Evolutionary conservation across 1,140 invertebrate genomes (phyloP).

Genomic region (Harlomillsia oculata): DNA sequence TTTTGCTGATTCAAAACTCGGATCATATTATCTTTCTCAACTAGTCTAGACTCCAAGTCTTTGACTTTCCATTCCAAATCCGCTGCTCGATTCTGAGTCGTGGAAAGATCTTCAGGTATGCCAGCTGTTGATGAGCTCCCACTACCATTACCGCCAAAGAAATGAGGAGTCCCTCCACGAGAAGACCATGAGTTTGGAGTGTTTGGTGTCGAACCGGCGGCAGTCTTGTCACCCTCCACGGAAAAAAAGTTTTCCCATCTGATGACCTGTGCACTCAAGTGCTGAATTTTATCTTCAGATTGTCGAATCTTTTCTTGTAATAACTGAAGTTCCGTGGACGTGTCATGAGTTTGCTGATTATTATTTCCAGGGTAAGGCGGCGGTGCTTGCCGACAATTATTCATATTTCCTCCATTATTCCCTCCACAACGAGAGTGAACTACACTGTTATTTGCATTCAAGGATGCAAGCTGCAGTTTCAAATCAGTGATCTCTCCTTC

Average conservation of each 20-base stretch:
- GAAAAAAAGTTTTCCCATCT: constrained; percentile 49
- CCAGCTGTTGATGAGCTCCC: constrained; percentile 11
- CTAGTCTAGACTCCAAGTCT: constrained; percentile 75
- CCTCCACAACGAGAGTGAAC: background rate
- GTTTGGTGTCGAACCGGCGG: constrained; percentile 48
- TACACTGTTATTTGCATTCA: constrained; percentile 35
- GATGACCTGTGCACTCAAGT: constrained; percentile 21
- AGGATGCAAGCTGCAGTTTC: constrained; percentile 37
- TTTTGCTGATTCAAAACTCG: constrained; percentile 71
- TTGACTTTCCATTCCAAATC: constrained; percentile 78
- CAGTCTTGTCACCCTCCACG: constrained; percentile 68
- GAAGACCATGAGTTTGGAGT: constrained; percentile 35
- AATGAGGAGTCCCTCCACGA: constrained; percentile 31
- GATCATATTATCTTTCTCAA: constrained; percentile 82
- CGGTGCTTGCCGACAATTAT: too few species aligned
- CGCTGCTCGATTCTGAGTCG: constrained; percentile 68
- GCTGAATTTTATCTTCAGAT: constrained; percentile 32
- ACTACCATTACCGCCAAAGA: constrained; percentile 22
- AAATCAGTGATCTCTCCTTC: constrained; percentile 62
- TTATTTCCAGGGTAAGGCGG: constrained; percentile 27
- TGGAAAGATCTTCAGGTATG: constrained; percentile 65
- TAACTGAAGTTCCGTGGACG: constrained; percentile 21
- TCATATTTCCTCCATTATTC: too few species aligned
- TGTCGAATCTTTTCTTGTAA: constrained; percentile 31
- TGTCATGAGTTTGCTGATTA: constrained; percentile 7